Evolutionary conservation across 2,113 vertebrate genomes (phyloP).

Genomic region (Oryzias javanicus): DNA sequence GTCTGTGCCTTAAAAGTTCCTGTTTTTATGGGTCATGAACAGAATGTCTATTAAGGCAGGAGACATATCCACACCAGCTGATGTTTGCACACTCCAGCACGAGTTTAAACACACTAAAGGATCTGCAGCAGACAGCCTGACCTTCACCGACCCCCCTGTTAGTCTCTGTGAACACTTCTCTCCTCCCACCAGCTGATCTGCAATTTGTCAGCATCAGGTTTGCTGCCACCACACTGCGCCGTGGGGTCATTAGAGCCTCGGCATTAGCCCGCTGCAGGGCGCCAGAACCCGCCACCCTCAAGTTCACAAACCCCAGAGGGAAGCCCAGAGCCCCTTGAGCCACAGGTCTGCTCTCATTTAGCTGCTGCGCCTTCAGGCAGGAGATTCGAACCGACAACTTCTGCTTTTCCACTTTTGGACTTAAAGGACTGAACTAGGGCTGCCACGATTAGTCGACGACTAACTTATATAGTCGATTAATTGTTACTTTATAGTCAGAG

Average conservation of each 20-base stretch:
- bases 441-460: too few species aligned
- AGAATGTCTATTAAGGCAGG: too few species aligned
- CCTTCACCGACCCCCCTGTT: constrained; percentile 51
- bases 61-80: neutral
- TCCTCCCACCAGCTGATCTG: constrained; percentile 38
- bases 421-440: too few species aligned
- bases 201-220: constrained; percentile 63
- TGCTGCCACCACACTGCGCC: constrained; percentile 38
- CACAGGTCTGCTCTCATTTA: constrained; percentile 8
- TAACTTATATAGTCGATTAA: too few species aligned
- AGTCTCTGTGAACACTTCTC: constrained; percentile 21
- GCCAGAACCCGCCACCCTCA: constrained; percentile 9
- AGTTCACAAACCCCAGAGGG: constrained; percentile 21
- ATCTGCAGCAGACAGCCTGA: constrained; percentile 40
- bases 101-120: constrained; percentile 24
- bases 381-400: neutral
- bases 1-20: too few species aligned
- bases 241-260: constrained; percentile 54
- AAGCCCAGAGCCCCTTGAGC: constrained; percentile 4
- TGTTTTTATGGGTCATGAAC: too few species aligned
- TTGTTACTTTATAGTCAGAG: too few species aligned
- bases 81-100: neutral
- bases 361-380: neutral
- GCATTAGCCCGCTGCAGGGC: constrained; percentile 23
- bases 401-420: too few species aligned